Base-by-base conservation (phyloP, 1,140 invertebrate species). In the Rhopalosiphum maidis region DNA sequence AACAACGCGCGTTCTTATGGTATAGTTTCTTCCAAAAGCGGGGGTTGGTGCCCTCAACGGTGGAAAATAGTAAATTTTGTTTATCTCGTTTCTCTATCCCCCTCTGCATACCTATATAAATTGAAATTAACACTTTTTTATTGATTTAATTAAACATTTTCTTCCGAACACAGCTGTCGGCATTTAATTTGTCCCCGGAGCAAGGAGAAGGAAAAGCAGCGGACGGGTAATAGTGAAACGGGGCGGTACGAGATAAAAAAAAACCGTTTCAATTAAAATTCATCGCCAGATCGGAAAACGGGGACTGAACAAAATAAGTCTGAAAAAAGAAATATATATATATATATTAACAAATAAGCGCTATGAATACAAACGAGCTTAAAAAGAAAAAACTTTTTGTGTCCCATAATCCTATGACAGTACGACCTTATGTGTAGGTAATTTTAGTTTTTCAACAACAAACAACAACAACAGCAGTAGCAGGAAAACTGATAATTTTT, bases 281-380 rank as follows among this genome's bases (percentile, higher is more conserved):
- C 91, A 93, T 93, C 91, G 77, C 77, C 77, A 83, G 68, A 83
- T 51, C 77, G 22, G 68, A 21, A n/a, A 55, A 93, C 1, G 55
- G 46, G 77, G n/a, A 85, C 18, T 25, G n/a, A 85, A 93, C 82
- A 21, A 43, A 83, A 83, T 30, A 85, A 37, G 91, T 89, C 87
- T 21, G 51, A 41, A 41, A 41, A 92, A 35, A 7, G 9, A 54
- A 92, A 48, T 48, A 37, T 37, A 37, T n/a, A 41, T 25, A 83
- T 85, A 85, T 93, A 85, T 93, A 86, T 93, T 54, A 93, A 93
- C 35, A 51, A 41, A 83, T 41, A 86, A 82, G 51, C 43, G 91
- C 91, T 54, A 93, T 93, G 91, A 93, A 93, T 93, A 93, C 91
- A 83, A 93, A 93, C 91, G 91, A 93, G 91, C 43, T 93, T 93